Evolutionary conservation across 2,888 invertebrate genomes (phyloP).

Genomic region (Drosophila fulvimacula): DNA sequence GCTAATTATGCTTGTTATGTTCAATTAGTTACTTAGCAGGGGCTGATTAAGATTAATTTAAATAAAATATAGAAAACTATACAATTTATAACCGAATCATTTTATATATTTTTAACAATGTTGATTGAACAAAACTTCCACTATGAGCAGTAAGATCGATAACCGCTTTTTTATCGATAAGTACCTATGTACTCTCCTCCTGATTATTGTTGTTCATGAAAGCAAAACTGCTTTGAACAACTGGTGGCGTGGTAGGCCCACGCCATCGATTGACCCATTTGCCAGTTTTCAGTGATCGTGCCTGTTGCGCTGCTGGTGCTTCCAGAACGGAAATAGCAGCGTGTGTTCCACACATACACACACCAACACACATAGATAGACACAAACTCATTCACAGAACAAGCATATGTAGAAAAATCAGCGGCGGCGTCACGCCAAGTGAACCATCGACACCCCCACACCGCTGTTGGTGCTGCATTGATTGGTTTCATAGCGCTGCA

Average conservation of each 20-base stretch:
- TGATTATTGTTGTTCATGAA: slow-evolving; percentile 18
- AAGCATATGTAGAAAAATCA: slow-evolving; percentile 52
- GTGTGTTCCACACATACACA: slow-evolving; percentile 48
- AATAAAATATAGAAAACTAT: not conserved
- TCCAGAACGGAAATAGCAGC: slow-evolving; percentile 70
- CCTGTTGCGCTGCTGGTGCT: slow-evolving; percentile 18
- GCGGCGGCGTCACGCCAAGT: slow-evolving; percentile 50
- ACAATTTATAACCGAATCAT: not conserved
- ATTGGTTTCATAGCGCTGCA: slow-evolving; percentile 55
- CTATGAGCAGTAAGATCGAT: not conserved
- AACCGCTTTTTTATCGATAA: not conserved
- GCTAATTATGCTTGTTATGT: not conserved
- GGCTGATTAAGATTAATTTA: not conserved
- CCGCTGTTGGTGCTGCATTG: slow-evolving; percentile 37
- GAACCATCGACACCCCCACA: slow-evolving; percentile 36
- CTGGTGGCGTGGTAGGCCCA: slow-evolving; percentile 32
- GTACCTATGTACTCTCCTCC: no score
- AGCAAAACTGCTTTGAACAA: slow-evolving; percentile 28
- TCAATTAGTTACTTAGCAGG: not conserved
- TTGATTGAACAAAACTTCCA: not conserved
- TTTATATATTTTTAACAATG: not conserved
- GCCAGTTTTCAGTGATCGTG: slow-evolving; percentile 28
- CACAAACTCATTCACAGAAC: slow-evolving; percentile 39
- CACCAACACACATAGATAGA: slow-evolving; percentile 2
- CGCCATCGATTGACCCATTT: slow-evolving; percentile 57